Evolutionary conservation across 2,113 vertebrate species (phyloP).

Genomic region (Platysternon megacephalum): DNA sequence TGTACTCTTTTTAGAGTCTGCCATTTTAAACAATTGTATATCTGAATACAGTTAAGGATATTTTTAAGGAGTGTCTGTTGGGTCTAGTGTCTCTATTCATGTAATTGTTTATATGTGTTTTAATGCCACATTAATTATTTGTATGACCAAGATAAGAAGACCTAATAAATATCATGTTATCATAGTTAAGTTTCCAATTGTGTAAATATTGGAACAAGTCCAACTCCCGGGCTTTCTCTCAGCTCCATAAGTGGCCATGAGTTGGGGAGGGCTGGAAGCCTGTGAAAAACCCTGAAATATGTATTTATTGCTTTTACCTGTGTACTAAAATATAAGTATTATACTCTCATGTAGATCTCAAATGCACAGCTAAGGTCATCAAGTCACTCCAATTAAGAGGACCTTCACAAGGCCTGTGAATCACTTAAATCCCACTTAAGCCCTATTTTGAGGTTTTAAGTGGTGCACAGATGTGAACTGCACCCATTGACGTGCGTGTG

Average conservation of each 20-base stretch:
- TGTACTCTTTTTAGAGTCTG: not conserved
- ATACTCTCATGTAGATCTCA: not conserved
- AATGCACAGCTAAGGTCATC: not conserved
- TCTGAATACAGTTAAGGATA: not conserved
- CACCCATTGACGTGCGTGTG: not conserved
- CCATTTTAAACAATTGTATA: not conserved
- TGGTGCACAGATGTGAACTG: not conserved
- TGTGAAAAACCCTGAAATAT: not conserved
- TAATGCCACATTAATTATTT: not conserved
- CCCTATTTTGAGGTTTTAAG: not conserved
- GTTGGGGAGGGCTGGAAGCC: not conserved
- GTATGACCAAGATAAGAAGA: not conserved
- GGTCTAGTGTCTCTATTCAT: not conserved
- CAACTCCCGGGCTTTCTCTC: accelerated
- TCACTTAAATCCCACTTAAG: not conserved
- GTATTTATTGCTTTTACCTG: not conserved
- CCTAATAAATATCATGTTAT: no score
- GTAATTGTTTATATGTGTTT: not conserved
- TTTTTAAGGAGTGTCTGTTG: not conserved
- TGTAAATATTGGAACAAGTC: not conserved
- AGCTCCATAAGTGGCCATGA: not conserved
- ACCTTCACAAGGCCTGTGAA: not conserved
- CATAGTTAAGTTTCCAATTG: not conserved
- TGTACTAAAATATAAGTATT: not conserved
- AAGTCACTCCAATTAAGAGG: not conserved